phyloP scores from a whole-genome alignment of 2,113 vertebrate genomes.

The Sterna hirundo region DNA sequence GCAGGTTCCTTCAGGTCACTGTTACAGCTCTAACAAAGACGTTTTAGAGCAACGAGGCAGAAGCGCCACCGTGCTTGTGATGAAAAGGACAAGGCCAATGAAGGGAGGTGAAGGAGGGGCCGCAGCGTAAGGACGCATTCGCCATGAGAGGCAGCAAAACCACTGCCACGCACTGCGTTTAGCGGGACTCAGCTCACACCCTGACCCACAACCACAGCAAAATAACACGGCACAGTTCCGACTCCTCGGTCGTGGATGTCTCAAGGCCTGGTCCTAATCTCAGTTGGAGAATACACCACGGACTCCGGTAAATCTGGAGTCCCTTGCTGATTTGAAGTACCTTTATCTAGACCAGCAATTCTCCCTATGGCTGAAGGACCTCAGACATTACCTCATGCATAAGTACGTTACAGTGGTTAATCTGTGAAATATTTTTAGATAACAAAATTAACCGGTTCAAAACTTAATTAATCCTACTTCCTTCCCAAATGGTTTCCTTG shows the following conservation, averaged over 20 bases:
- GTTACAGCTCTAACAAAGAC: background rate
- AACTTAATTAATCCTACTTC: conserved; percentile 50
- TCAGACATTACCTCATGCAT: background rate
- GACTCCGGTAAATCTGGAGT: background rate
- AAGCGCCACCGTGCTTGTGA: accelerated
- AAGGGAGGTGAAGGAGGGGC: background rate
- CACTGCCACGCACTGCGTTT: background rate
- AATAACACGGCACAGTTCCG: background rate
- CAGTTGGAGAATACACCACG: accelerated
- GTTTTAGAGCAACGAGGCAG: background rate
- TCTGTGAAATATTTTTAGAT: conserved; percentile 43
- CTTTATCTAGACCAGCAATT: background rate
- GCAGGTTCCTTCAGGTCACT: background rate
- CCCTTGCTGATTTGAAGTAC: background rate
- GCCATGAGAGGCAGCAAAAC: background rate
- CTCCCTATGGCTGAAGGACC: background rate
- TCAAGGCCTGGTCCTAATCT: background rate
- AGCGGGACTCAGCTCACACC: background rate
- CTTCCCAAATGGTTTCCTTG: conserved; percentile 42
- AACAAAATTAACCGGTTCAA: conserved; percentile 33
- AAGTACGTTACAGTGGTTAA: background rate
- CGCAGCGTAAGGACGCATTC: accelerated
- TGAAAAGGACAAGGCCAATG: background rate
- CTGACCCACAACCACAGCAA: background rate
- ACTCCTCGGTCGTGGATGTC: background rate